Evolutionary conservation across 2,113 vertebrate genomes (phyloP).

Genomic region (Grallaria varia): DNA sequence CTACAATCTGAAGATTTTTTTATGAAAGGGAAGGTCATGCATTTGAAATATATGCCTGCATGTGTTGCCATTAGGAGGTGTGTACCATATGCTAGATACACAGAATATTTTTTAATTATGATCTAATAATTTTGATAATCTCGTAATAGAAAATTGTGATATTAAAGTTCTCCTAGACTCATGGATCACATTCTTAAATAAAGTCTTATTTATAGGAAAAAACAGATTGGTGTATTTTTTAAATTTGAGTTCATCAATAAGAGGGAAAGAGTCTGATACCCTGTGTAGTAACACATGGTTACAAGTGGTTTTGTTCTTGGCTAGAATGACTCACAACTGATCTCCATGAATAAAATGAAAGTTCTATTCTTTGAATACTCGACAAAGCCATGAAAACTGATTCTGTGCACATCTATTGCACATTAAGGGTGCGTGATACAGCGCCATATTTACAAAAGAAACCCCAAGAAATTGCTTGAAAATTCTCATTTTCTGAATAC

Average conservation of each 20-base stretch:
- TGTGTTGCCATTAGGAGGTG: neutral
- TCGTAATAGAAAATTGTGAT: neutral
- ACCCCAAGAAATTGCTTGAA: neutral
- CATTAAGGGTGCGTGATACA: neutral
- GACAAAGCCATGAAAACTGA: neutral
- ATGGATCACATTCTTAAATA: neutral
- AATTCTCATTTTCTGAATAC: neutral
- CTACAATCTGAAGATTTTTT: slow-evolving; percentile 55
- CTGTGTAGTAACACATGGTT: neutral
- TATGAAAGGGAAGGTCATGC: slow-evolving; percentile 38
- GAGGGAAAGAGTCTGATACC: neutral
- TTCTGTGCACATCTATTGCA: neutral
- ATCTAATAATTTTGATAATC: neutral
- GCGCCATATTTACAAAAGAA: neutral
- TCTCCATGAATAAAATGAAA: neutral
- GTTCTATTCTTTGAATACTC: neutral
- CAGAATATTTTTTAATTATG: neutral
- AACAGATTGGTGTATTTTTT: neutral
- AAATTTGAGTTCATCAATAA: neutral
- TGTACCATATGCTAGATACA: neutral
- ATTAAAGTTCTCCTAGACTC: neutral
- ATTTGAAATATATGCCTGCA: slow-evolving; percentile 56
- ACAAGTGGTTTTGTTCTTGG: neutral
- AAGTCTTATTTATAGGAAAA: neutral
- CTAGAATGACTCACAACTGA: neutral